These are phyloP conservation scores for Sycophila texana DNA, from an alignment of 2,888 invertebrate species.

Conservation along the genomic window DNA sequence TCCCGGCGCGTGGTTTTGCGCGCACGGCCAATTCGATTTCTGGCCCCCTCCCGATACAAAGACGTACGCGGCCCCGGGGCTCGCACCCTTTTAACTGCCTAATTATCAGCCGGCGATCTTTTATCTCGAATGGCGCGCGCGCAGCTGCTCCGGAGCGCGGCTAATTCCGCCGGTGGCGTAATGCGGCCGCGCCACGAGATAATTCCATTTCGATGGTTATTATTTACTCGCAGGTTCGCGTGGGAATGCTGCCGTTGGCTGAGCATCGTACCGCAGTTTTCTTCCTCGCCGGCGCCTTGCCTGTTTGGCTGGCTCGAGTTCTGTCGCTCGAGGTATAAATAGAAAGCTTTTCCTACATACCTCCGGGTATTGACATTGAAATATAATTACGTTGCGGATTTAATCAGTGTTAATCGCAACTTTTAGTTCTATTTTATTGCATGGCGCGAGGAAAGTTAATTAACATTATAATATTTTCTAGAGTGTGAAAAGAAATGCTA, in stretches of 20 bases:
- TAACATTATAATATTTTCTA: too few species aligned
- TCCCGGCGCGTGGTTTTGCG: slow-evolving; percentile 38
- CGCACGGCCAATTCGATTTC: slow-evolving; percentile 41
- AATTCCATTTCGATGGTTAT: slow-evolving; percentile 13
- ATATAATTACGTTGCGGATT: neutral
- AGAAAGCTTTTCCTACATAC: neutral
- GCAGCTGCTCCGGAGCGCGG: neutral
- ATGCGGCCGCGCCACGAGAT: slow-evolving; percentile 9
- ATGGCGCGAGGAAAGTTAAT: too few species aligned
- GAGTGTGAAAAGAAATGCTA: too few species aligned
- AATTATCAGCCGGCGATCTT: slow-evolving; percentile 52
- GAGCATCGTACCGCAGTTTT: neutral
- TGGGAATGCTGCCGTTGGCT: neutral
- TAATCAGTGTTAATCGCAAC: neutral
- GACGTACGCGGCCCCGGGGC: neutral
- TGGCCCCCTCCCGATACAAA: slow-evolving; percentile 1
- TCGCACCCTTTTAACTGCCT: slow-evolving; percentile 36
- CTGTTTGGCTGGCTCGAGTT: neutral
- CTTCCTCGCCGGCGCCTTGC: neutral
- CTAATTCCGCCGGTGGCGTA: slow-evolving; percentile 13
- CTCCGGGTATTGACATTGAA: neutral
- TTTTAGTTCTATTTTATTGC: too few species aligned
- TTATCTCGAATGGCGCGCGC: slow-evolving; percentile 36
- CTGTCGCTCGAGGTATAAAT: neutral
- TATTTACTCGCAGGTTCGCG: neutral